Conservation (phyloP, 92 coral and sea anemone genomes). For the Bergia sp. region DNA sequence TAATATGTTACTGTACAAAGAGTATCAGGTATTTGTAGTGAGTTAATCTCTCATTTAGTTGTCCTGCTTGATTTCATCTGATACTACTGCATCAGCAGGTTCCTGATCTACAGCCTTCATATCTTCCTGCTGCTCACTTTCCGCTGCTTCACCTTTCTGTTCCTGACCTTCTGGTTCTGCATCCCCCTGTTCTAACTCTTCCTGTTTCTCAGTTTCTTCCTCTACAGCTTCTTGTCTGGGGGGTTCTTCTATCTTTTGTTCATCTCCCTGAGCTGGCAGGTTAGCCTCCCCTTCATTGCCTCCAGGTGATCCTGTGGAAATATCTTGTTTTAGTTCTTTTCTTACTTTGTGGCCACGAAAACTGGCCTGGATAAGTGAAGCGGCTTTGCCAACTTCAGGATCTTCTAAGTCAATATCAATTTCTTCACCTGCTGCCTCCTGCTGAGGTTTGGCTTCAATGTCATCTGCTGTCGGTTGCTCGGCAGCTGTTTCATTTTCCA, state of each 20-base stretch:
- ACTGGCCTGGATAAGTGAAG: slow-evolving; percentile 55
- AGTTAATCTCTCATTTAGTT: background rate
- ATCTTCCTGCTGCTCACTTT: slow-evolving; percentile 9
- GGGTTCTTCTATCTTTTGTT: slow-evolving; percentile 9
- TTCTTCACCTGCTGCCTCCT: slow-evolving; percentile 16
- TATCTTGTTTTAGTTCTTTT: slow-evolving; percentile 22
- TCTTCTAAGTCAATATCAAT: slow-evolving; percentile 30
- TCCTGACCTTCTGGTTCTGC: slow-evolving; percentile 7
- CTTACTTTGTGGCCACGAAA: slow-evolving; percentile 48
- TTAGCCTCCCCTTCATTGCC: slow-evolving; percentile 24
- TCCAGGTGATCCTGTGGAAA: slow-evolving; percentile 25
- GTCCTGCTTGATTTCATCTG: background rate
- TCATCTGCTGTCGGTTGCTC: background rate
- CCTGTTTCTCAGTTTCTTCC: slow-evolving; percentile 29
- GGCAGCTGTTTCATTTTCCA: slow-evolving; percentile 7
- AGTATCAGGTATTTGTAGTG: background rate
- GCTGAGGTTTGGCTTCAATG: background rate
- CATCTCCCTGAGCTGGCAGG: background rate
- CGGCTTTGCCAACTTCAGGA: slow-evolving; percentile 57
- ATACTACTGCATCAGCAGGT: background rate
- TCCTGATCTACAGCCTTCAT: background rate
- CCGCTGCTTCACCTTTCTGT: background rate
- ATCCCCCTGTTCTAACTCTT: slow-evolving; percentile 33
- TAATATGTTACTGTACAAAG: background rate
- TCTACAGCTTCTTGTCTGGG: background rate